A percentile compares a stretch with the other conserved stretches of the same genome.
These are phyloP conservation scores for Bombycilla garrulus DNA, from an alignment of 2,113 vertebrate species.

Conservation along the genomic window DNA sequence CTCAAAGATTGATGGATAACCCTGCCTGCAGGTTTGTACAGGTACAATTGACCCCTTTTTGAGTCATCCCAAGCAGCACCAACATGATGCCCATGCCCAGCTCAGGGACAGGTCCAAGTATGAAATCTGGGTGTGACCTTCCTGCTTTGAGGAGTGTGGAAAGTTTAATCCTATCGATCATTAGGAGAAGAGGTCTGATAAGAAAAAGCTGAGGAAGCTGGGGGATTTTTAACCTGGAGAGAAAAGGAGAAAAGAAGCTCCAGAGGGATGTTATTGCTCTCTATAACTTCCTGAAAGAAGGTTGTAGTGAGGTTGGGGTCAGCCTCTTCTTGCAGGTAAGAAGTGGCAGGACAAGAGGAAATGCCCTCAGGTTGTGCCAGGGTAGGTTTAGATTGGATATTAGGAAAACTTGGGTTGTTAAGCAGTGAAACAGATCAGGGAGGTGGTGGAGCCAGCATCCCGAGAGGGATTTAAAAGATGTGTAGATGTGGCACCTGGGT, in stretches of 20 bases:
- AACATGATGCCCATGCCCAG: accelerated
- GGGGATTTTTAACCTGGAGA: neutral
- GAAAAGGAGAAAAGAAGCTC: neutral
- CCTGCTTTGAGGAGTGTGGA: neutral
- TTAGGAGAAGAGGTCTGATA: neutral
- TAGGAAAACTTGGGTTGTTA: neutral
- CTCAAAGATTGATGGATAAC: neutral
- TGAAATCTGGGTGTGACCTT: neutral
- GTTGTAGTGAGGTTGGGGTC: accelerated
- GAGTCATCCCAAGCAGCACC: neutral
- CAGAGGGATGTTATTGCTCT: neutral
- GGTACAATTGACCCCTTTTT: neutral
- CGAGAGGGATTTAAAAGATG: neutral
- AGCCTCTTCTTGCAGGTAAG: accelerated
- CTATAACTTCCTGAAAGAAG: neutral
- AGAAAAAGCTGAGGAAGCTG: neutral
- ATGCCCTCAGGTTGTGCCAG: neutral
- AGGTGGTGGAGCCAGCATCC: neutral
- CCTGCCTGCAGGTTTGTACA: accelerated
- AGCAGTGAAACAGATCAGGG: neutral
- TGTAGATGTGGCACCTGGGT: neutral
- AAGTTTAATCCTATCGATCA: neutral
- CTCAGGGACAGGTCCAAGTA: neutral
- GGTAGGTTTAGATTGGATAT: neutral
- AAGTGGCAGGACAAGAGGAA: neutral